Conservation (phyloP, 2,888 invertebrate species). For the Rhopalosiphum nymphaeae region DNA sequence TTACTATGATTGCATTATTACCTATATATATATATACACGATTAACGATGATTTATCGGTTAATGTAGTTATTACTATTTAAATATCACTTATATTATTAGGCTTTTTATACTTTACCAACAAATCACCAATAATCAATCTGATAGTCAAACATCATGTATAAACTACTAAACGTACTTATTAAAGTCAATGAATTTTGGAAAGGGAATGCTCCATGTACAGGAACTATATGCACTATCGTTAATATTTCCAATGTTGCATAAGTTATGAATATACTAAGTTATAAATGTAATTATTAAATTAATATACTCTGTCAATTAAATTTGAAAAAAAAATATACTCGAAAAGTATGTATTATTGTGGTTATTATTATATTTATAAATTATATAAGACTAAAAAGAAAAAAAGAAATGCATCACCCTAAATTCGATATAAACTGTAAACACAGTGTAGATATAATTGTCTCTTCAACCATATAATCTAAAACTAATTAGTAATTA, state of each 20-base stretch:
- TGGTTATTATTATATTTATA: too few species aligned
- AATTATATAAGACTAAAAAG: background rate
- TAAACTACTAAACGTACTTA: background rate
- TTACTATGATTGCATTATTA: background rate
- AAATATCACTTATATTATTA: background rate
- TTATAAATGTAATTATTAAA: background rate
- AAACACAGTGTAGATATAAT: background rate
- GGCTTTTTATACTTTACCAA: background rate
- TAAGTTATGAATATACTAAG: background rate
- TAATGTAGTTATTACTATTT: background rate
- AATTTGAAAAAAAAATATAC: background rate
- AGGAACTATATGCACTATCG: background rate
- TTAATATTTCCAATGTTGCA: background rate
- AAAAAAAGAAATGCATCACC: background rate
- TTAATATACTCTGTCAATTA: too few species aligned
- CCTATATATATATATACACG: background rate
- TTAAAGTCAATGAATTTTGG: background rate
- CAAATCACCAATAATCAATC: background rate
- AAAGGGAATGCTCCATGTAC: background rate
- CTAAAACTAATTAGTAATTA: background rate
- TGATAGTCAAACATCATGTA: background rate
- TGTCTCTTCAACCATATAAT: background rate
- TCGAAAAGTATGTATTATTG: background rate
- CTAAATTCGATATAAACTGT: background rate
- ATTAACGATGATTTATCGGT: background rate